These are phyloP conservation scores for Lordiphosa collinella DNA, from an alignment of 1,140 invertebrate genomes.

Conservation along the genomic window DNA sequence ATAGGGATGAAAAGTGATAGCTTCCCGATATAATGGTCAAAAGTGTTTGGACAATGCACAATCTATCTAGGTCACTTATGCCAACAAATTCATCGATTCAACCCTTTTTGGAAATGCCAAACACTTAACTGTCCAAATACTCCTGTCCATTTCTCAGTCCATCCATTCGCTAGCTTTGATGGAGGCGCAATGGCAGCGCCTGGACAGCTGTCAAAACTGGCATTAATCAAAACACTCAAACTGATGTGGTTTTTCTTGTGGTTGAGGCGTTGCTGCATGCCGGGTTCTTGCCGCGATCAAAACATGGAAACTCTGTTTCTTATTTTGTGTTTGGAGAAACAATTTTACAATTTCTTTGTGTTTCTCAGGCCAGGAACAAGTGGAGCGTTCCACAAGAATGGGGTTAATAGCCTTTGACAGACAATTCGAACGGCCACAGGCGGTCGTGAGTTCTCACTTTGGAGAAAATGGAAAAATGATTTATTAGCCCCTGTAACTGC, in stretches of 20 bases:
- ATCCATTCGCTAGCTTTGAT: not conserved
- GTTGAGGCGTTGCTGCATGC: conserved; percentile 7
- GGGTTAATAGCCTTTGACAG: conserved; percentile 75
- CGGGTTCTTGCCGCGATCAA: not conserved
- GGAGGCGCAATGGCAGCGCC: conserved; percentile 7
- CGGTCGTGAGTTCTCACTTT: conserved; percentile 76
- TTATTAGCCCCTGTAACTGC: conserved; percentile 49
- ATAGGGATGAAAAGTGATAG: no score
- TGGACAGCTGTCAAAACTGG: conserved; percentile 71
- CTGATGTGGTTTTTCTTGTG: conserved; percentile 18
- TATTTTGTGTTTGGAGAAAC: not conserved
- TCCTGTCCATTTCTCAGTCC: conserved; percentile 1
- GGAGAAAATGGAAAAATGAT: conserved; percentile 63
- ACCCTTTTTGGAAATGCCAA: no score
- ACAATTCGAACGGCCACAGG: conserved; percentile 41
- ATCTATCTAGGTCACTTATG: no score
- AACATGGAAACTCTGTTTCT: not conserved
- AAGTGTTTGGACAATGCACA: no score
- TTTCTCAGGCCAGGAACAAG: conserved; percentile 48
- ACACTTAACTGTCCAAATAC: no score
- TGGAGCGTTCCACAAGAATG: conserved; percentile 55
- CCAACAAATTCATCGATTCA: no score
- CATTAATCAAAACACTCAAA: conserved; percentile 75
- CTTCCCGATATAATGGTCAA: no score
- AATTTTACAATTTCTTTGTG: conserved; percentile 4